Percentiles rank a stretch among this genome's conserved stretches.
Evolutionary conservation across 30 jellyfish, hydroid and myxozoan species (phyloP).

Genomic region (Rhopilema esculentum): DNA sequence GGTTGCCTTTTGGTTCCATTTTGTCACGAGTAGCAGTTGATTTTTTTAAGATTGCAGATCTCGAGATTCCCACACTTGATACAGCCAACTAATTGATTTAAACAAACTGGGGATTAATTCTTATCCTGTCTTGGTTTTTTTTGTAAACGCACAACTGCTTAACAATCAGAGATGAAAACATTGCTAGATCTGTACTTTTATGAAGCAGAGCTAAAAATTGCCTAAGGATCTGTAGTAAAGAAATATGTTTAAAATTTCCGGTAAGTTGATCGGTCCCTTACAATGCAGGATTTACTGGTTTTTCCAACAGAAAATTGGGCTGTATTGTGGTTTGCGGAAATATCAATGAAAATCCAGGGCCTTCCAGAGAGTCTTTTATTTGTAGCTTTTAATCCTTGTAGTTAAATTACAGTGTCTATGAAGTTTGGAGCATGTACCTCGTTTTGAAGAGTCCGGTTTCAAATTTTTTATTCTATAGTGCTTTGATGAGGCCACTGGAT

Average conservation of each 20-base stretch:
- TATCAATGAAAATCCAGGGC: neutral
- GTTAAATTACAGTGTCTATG: neutral
- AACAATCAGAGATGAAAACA: neutral
- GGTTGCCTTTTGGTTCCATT: neutral
- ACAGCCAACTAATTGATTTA: neutral
- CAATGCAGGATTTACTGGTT: neutral
- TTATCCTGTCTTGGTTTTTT: neutral
- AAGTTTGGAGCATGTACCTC: neutral
- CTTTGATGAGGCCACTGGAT: too few relatives aligned
- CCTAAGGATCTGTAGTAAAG: neutral
- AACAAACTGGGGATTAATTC: neutral
- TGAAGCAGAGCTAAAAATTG: neutral
- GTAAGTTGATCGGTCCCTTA: neutral
- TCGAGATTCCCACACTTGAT: neutral
- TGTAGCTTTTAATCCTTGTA: neutral
- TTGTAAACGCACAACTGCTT: neutral
- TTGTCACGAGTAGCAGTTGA: neutral
- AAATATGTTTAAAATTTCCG: neutral
- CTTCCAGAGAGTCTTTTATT: neutral
- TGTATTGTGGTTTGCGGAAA: neutral
- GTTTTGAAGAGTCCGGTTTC: neutral
- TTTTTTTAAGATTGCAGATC: neutral
- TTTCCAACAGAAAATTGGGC: neutral
- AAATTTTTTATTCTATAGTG: too few relatives aligned
- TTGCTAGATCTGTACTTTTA: neutral